A percentile compares a stretch with the other conserved stretches of the same genome.
These are phyloP conservation scores for Myopa tessellatipennis DNA, from an alignment of 2,888 invertebrate genomes.

Conservation along the genomic window DNA sequence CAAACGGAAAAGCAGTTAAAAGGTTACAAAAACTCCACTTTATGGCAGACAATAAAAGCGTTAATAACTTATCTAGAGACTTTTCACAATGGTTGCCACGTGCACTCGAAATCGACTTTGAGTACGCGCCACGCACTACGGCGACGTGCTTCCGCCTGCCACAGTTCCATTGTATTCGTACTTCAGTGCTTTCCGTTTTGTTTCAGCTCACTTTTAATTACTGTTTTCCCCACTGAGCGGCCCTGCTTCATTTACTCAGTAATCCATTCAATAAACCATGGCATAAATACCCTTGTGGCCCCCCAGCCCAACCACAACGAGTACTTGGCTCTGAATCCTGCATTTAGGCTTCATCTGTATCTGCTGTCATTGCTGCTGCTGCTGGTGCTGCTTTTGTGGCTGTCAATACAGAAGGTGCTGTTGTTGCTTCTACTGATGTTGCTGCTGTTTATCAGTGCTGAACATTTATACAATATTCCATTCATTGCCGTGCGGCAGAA, in stretches of 20 bases:
- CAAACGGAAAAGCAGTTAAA: too few relatives aligned
- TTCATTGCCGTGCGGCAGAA: background rate
- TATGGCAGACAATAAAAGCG: background rate
- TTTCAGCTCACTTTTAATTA: background rate
- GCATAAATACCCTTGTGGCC: background rate
- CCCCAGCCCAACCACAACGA: background rate
- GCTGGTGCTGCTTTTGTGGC: background rate
- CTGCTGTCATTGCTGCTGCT: background rate
- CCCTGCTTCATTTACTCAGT: background rate
- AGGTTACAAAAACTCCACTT: background rate
- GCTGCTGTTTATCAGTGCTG: slow-evolving; percentile 1
- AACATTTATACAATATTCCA: background rate
- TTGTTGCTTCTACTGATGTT: background rate
- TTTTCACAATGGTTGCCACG: background rate
- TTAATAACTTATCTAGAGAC: background rate
- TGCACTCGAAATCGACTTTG: background rate
- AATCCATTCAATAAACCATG: background rate
- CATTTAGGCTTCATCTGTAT: background rate
- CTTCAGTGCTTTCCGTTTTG: background rate
- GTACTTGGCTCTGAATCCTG: background rate
- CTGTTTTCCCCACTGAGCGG: background rate
- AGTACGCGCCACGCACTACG: background rate
- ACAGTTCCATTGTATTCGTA: background rate
- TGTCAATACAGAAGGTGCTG: background rate
- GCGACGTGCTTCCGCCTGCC: background rate